Evolutionary conservation across 2,797 vertebrate species (phyloP).

Genomic region (Chelon labrosus): DNA sequence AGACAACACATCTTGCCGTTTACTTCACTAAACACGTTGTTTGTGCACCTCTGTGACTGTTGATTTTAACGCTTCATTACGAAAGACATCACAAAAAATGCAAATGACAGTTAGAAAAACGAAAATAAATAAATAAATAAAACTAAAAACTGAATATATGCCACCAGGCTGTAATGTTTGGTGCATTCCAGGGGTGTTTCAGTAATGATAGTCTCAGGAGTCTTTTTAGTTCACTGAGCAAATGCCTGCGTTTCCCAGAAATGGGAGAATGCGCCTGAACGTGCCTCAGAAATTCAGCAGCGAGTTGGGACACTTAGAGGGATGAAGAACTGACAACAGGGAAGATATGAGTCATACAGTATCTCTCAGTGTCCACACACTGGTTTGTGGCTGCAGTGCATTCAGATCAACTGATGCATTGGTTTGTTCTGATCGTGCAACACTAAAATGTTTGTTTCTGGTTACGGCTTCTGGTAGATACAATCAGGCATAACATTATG

Average conservation of each 20-base stretch:
- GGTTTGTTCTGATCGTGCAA: rapidly evolving
- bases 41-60: rapidly evolving
- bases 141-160: background rate
- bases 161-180: background rate
- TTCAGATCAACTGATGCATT: background rate
- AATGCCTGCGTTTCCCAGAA: constrained; percentile 22
- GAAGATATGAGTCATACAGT: too few relatives aligned
- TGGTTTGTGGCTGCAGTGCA: too few relatives aligned
- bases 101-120: background rate
- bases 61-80: background rate
- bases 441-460: background rate
- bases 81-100: background rate
- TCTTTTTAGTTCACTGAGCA: background rate
- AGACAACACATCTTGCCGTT: background rate
- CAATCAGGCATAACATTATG: too few relatives aligned
- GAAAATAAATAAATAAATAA: constrained; percentile 1
- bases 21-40: background rate
- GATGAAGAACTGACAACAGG: too few relatives aligned
- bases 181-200: background rate
- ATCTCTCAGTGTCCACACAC: too few relatives aligned
- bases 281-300: background rate
- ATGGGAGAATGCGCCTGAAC: constrained; percentile 8
- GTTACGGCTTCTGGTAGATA: background rate
- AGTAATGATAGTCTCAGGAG: background rate
- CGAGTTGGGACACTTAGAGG: background rate